Evolutionary conservation across 2,113 vertebrate species (phyloP).

Genomic region (Asarcornis scutulata): DNA sequence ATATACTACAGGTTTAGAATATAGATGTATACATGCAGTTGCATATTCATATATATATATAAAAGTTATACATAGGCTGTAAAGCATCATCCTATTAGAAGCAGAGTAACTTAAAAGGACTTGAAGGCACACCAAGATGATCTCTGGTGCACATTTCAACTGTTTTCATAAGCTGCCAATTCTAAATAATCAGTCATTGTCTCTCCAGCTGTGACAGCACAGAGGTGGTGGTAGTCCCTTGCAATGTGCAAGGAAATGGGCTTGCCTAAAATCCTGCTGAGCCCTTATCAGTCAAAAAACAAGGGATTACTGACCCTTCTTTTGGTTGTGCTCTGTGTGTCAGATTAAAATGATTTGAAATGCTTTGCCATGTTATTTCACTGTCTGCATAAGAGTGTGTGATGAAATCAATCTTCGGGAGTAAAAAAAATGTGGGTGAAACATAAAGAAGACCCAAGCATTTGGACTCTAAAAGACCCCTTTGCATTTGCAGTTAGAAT

Average conservation of each 20-base stretch:
- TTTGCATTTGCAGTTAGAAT: neutral
- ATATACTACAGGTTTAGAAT: neutral
- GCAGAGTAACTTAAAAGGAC: constrained; percentile 22
- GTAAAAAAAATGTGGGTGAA: neutral
- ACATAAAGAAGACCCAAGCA: neutral
- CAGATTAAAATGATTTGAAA: neutral
- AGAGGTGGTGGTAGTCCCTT: neutral
- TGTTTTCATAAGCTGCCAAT: neutral
- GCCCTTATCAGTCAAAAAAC: neutral
- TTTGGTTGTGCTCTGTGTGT: neutral
- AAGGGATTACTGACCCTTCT: neutral
- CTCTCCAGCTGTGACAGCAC: neutral
- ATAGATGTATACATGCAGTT: neutral
- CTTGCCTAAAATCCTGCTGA: neutral
- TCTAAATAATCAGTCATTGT: neutral
- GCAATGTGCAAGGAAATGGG: neutral
- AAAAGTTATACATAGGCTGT: neutral
- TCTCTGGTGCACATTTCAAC: neutral
- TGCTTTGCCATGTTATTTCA: neutral
- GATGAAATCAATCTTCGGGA: neutral
- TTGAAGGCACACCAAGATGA: neutral
- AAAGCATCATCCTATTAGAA: constrained; percentile 10
- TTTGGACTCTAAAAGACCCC: neutral
- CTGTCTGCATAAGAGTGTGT: neutral
- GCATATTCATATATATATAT: accelerated